Conservation (phyloP, 2,888 invertebrate species). For the Dasypogon diadema region DNA sequence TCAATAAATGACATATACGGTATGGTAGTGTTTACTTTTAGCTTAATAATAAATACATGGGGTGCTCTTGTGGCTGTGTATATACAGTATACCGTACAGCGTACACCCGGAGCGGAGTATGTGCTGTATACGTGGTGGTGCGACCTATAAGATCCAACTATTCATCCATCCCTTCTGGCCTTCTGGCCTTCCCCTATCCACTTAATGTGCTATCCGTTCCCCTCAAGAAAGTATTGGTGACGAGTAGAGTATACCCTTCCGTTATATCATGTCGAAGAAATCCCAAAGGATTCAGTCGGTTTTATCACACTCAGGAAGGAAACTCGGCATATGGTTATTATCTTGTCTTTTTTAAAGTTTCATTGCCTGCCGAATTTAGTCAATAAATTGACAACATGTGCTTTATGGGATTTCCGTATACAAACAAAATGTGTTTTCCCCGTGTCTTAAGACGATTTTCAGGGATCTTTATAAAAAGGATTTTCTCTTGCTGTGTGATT, state of each 20-base stretch:
- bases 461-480: too few species aligned
- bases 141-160: neutral
- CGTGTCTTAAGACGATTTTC: too few species aligned
- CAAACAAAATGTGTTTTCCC: too few species aligned
- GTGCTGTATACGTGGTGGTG: too few species aligned
- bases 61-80: slow-evolving; percentile 18
- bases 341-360: slow-evolving; percentile 5
- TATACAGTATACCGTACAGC: neutral
- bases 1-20: slow-evolving; percentile 51
- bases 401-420: too few species aligned
- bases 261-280: slow-evolving; percentile 52
- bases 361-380: too few species aligned
- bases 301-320: slow-evolving; percentile 53
- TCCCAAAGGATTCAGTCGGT: slow-evolving; percentile 51
- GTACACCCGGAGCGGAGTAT: too few species aligned
- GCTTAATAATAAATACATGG: slow-evolving; percentile 9
- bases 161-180: slow-evolving; percentile 22
- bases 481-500: too few species aligned
- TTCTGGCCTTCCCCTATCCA: slow-evolving; percentile 46
- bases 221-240: slow-evolving; percentile 41
- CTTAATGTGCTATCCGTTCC: slow-evolving; percentile 24
- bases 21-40: slow-evolving; percentile 44
- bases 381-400: too few species aligned
- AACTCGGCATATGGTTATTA: slow-evolving; percentile 54
- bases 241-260: slow-evolving; percentile 31